A percentile compares a stretch with the other conserved stretches of the same genome.
phyloP scores from a whole-genome alignment of 1,140 invertebrate genomes.

The Pseudomyrmex pallidus region DNA sequence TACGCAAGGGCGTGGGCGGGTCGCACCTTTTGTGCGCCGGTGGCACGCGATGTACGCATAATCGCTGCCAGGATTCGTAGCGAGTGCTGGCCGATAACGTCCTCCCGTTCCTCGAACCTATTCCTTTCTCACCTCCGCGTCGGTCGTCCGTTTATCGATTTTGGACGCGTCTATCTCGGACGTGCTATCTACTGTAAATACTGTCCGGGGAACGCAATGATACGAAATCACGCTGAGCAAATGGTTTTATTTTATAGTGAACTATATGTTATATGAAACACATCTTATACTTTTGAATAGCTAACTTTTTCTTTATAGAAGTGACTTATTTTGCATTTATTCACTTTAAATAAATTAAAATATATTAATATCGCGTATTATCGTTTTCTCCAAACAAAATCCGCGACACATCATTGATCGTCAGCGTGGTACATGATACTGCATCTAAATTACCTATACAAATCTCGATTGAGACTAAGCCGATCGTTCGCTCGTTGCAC shows the following conservation, averaged over 20 bases:
- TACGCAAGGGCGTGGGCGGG: slow-evolving; percentile 63
- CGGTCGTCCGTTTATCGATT: slow-evolving; percentile 49
- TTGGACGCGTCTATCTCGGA: slow-evolving; percentile 29
- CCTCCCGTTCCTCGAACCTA: slow-evolving; percentile 55
- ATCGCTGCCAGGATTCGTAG: slow-evolving; percentile 73
- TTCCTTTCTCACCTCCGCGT: slow-evolving; percentile 52
- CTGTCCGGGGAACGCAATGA: not conserved
- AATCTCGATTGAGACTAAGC: slow-evolving; percentile 57
- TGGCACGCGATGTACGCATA: slow-evolving; percentile 84
- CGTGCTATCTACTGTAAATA: slow-evolving; percentile 26
- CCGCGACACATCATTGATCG: slow-evolving; percentile 2
- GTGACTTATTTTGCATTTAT: too few relatives aligned
- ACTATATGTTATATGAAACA: not conserved
- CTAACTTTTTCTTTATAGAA: too few relatives aligned
- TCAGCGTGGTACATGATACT: slow-evolving; percentile 26
- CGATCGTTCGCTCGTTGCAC: slow-evolving; percentile 36
- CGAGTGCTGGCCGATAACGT: slow-evolving; percentile 59
- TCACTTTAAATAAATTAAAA: too few relatives aligned
- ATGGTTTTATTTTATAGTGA: not conserved
- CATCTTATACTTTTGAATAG: too few relatives aligned
- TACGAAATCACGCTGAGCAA: slow-evolving; percentile 32
- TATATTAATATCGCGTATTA: too few relatives aligned
- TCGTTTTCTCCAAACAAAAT: not conserved
- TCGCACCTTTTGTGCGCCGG: slow-evolving; percentile 78
- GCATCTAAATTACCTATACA: slow-evolving; percentile 59